Evolutionary conservation across 1,140 invertebrate genomes (phyloP), one percentile per base, ranked within the genome.

Genomic region (Drosophila ironensis): DNA sequence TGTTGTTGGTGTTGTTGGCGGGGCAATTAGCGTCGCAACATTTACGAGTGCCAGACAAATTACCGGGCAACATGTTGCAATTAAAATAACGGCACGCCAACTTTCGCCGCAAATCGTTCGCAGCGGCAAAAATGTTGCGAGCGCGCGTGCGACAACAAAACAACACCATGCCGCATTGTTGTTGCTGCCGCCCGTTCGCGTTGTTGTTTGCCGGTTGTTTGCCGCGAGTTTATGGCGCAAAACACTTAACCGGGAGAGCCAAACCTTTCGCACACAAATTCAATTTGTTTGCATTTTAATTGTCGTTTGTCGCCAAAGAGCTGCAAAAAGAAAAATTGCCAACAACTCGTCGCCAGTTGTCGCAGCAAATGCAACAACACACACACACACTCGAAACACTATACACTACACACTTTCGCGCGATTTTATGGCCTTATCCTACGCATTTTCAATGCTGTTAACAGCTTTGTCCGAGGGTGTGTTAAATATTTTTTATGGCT

Each of bases 401-500:
- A n/a, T n/a, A n/a, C n/a, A n/a, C n/a, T n/a, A 50, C 2, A 60
- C 40, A 51, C 45, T 35, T 51, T 60, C 33, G 54, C 22, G 33
- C 37, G 9, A 35, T 71, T 77, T 84, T 78, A 84, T 73, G 78
- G 73, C 60, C 71, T 73, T 84, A 86, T 84, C 78, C 78, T 84
- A 84, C 78, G 78, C 80, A 86, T 84, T 84, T 73, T 51, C 64
- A 70, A 64, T 68, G 73, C 64, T 78, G 78, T 84, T 84, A 84
- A 84, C 80, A 84, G 78, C 78, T 84, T 78, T 78, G 78, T 84
- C 69, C 53, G 78, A 84, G 78, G 78, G 78, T 86, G 78, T 84
- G 78, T 84, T 84, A 84, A 84, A 78, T 84, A 84, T 84, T 84
- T 84, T 84, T 84, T 78, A 84, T 84, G 74, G 80, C 80, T 84